Base-by-base conservation (phyloP, 2,888 invertebrate species). In the Microplitis deprimator region DNA sequence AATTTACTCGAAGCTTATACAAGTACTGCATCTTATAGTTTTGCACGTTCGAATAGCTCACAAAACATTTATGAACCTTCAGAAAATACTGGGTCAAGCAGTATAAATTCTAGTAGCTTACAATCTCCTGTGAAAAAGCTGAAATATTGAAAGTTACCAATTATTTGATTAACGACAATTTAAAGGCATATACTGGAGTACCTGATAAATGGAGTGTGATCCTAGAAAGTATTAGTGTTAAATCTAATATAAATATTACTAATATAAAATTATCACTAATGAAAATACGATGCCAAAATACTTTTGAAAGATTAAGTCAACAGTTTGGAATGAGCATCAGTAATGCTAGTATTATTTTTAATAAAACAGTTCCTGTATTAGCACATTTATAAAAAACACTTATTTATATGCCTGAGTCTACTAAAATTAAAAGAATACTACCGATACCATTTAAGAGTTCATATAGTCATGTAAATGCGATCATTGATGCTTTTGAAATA, bases 401-500 rank as follows among this genome's bases (percentile, higher is more conserved):
- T 2, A 72, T 79, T 20, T 73, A 71, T 76, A 76, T 78, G 40
- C 78, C 78, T 8, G 38, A 75, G 17, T 50, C 68, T n/a, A 71
- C 17, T 50, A 60, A 65, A 38, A 75, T 62, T 13, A 68, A 41
- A 67, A 67, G 50, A 74, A 74, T 20, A 2, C 61, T 76, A n/a
- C 76, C 71, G 4, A 67, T 77, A n/a, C 70, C 75, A 62, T 79
- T 79, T 62, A 17, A 76, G 40, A 62, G 20, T 29, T 50, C 61
- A 38, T 76, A 77, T 65, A 73, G 20, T 29, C 20, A 68, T 60
- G 71, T 84, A 68, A 72, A 75, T 59, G 68, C 78, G 6, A 82
- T 85, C 39, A 82, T 85, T 65, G 83, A 86, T 79, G 81, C 81
- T 68, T 82, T 86, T 74, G 84, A 86, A 81, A 84, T 84, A 60